A percentile compares a stretch with the other conserved stretches of the same genome.
Conservation (phyloP, 2,888 invertebrate species). For the Thalpophila matura region DNA sequence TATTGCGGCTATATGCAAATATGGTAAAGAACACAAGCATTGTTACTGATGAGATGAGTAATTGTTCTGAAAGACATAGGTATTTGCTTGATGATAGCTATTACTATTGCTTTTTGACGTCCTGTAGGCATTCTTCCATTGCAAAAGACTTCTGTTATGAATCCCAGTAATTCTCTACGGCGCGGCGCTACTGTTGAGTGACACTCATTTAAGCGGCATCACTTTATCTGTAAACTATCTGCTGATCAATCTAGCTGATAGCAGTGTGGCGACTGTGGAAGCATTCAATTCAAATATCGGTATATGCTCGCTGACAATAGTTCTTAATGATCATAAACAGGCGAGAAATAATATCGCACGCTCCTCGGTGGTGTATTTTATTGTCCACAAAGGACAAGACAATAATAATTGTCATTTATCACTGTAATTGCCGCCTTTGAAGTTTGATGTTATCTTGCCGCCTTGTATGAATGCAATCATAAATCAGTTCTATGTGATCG, state of each 20-base stretch:
- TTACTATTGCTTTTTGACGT: slow-evolving; percentile 2
- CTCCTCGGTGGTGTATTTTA: slow-evolving; percentile 84
- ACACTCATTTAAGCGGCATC: slow-evolving; percentile 69
- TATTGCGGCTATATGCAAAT: slow-evolving; percentile 53
- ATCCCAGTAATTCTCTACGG: slow-evolving; percentile 44
- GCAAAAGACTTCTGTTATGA: slow-evolving; percentile 30
- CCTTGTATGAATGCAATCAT: slow-evolving; percentile 76
- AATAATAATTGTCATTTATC: slow-evolving; percentile 87
- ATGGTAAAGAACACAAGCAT: slow-evolving; percentile 52
- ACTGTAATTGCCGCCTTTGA: slow-evolving; percentile 88
- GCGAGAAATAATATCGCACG: slow-evolving; percentile 87
- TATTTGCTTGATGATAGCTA: slow-evolving; percentile 35
- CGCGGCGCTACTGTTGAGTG: slow-evolving; percentile 60
- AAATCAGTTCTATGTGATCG: slow-evolving; percentile 74
- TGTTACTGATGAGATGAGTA: slow-evolving; percentile 58
- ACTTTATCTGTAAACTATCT: slow-evolving; percentile 81
- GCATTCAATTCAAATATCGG: slow-evolving; percentile 89
- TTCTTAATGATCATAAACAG: slow-evolving; percentile 87
- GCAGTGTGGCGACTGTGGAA: slow-evolving; percentile 76
- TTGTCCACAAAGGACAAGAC: slow-evolving; percentile 87
- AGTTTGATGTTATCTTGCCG: slow-evolving; percentile 86
- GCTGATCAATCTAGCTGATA: slow-evolving; percentile 83
- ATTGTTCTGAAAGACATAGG: slow-evolving; percentile 56
- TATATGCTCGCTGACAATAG: slow-evolving; percentile 82
- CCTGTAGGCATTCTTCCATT: slow-evolving; percentile 27